phyloP scores from a whole-genome alignment of 2,888 invertebrate genomes.

The Tinea trinotella region DNA sequence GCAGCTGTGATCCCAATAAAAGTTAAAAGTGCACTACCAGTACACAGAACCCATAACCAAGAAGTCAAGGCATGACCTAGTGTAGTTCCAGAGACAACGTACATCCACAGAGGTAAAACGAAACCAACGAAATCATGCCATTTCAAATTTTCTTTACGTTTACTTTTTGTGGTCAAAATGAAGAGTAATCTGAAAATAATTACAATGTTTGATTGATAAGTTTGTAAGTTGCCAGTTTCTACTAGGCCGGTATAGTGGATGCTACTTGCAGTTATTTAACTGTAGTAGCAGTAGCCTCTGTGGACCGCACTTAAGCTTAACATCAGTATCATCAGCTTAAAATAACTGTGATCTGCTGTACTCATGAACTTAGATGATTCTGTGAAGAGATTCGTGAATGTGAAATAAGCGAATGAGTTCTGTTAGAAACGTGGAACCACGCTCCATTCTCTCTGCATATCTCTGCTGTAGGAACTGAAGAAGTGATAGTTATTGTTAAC shows the following conservation, averaged over 20 bases:
- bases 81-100: constrained; percentile 38
- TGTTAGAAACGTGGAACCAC: not conserved
- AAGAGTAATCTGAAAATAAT: constrained; percentile 40
- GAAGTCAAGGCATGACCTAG: constrained; percentile 41
- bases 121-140: constrained; percentile 49
- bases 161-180: constrained; percentile 37
- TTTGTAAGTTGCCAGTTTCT: too few relatives aligned
- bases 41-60: constrained; percentile 71
- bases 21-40: constrained; percentile 74
- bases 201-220: not conserved
- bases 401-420: too few relatives aligned
- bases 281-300: too few relatives aligned
- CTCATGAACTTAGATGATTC: constrained; percentile 3
- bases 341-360: not conserved
- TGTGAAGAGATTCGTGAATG: not conserved
- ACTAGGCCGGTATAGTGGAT: too few relatives aligned
- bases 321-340: constrained; percentile 3
- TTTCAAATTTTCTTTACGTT: constrained; percentile 39
- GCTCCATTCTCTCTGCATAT: too few relatives aligned
- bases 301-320: too few relatives aligned
- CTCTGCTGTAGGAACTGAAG: constrained; percentile 15
- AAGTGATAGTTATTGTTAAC: constrained; percentile 17
- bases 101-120: constrained; percentile 55
- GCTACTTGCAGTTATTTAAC: too few relatives aligned
- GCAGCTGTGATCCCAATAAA: constrained; percentile 80